Evolutionary conservation across 2,888 invertebrate species (phyloP).

Genomic region (Thereva nobilitata): DNA sequence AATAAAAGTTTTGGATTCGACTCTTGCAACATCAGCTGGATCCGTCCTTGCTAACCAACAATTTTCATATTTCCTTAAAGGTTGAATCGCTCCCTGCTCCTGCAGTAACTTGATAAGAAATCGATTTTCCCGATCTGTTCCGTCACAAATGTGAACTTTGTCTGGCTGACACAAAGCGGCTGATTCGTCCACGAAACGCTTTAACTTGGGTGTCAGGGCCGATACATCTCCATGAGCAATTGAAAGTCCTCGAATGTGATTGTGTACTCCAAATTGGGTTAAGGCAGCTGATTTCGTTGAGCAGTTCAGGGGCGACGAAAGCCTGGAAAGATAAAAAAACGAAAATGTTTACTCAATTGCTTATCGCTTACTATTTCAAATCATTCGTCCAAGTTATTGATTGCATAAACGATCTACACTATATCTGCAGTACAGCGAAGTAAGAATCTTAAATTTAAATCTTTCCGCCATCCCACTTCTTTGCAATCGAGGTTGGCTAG

Average conservation of each 20-base stretch:
- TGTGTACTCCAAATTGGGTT: no score
- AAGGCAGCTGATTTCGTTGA: no score
- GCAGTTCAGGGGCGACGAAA: no score
- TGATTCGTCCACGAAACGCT: constrained; percentile 76
- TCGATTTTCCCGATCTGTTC: constrained; percentile 79
- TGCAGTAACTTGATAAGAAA: constrained; percentile 75
- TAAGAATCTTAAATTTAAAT: no score
- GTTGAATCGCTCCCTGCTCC: constrained; percentile 76
- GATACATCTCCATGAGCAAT: constrained; percentile 56
- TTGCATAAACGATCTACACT: no score
- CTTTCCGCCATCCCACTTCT: no score
- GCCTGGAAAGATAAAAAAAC: no score
- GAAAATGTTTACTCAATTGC: no score
- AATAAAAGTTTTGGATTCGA: constrained; percentile 95
- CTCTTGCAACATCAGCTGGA: constrained; percentile 96
- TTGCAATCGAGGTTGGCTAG: no score
- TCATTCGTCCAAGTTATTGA: no score
- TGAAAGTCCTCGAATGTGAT: constrained; percentile 54
- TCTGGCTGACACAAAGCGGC: constrained; percentile 83
- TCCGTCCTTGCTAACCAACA: constrained; percentile 95
- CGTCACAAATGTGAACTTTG: constrained; percentile 89
- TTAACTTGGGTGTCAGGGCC: constrained; percentile 57
- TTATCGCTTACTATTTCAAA: no score
- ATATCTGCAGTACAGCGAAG: no score
- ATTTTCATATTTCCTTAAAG: constrained; percentile 86